These are phyloP conservation scores for Heteronetta atricapilla DNA, from an alignment of 2,113 vertebrate species.

Conservation along the genomic window DNA sequence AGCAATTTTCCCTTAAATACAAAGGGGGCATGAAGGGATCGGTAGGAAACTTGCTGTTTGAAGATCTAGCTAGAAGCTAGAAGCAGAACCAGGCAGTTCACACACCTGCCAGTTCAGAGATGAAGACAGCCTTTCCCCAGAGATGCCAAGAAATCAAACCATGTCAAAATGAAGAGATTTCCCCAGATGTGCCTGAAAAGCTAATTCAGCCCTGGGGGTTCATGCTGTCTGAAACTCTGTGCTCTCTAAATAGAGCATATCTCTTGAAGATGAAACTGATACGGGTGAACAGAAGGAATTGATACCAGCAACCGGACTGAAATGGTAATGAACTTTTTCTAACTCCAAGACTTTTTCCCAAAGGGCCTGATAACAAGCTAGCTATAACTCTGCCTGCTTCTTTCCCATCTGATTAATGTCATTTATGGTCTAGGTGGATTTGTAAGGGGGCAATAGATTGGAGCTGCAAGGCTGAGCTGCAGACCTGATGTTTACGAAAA, in stretches of 20 bases:
- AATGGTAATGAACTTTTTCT: conserved; percentile 53
- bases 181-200: not conserved
- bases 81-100: not conserved
- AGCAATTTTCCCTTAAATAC: not conserved
- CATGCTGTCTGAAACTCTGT: not conserved
- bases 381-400: not conserved
- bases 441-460: not conserved
- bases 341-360: not conserved
- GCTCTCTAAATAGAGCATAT: not conserved
- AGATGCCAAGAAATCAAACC: not conserved
- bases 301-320: not conserved
- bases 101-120: not conserved
- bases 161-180: not conserved
- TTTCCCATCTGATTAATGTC: not conserved
- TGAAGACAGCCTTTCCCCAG: not conserved
- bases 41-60: not conserved
- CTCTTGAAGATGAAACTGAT: not conserved
- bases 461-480: not conserved
- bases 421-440: not conserved
- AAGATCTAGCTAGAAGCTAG: not conserved
- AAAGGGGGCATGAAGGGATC: not conserved
- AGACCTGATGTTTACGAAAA: not conserved
- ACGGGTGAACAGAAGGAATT: not conserved
- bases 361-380: not conserved
- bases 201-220: not conserved